phyloP scores from a whole-genome alignment of 2,113 vertebrate species.

The Chitala chitala region DNA sequence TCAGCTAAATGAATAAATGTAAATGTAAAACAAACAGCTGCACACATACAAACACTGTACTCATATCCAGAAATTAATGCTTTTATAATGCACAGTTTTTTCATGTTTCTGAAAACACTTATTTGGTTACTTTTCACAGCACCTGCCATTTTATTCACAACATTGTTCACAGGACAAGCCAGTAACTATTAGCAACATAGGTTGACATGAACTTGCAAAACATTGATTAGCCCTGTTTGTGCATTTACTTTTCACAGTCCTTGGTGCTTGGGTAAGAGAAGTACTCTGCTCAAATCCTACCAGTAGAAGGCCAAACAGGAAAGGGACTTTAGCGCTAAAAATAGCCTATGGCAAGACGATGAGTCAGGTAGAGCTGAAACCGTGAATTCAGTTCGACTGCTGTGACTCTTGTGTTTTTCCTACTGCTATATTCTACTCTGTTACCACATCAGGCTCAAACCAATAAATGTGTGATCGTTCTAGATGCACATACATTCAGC shows the following conservation, averaged over 20 bases:
- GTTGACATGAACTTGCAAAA: not conserved
- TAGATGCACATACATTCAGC: not conserved
- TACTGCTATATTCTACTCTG: not conserved
- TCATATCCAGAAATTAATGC: no score
- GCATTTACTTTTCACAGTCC: not conserved
- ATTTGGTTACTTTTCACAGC: no score
- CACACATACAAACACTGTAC: constrained; percentile 6
- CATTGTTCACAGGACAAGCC: not conserved
- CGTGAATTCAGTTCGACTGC: no score
- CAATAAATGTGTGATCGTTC: no score
- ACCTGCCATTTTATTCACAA: no score
- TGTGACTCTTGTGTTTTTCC: not conserved
- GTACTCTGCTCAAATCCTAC: not conserved
- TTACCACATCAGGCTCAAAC: not conserved
- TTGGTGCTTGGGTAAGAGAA: not conserved
- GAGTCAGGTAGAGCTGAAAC: constrained; percentile 52
- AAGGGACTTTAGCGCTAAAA: constrained; percentile 53
- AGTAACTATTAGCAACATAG: not conserved
- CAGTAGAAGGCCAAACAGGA: constrained; percentile 41
- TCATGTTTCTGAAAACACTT: no score
- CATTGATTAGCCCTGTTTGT: no score
- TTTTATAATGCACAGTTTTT: no score
- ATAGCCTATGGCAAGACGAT: constrained; percentile 44
- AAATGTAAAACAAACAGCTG: no score
- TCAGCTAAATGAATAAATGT: no score